Evolutionary conservation across 2,113 vertebrate species (phyloP).

Genomic region (Anoplopoma fimbria): DNA sequence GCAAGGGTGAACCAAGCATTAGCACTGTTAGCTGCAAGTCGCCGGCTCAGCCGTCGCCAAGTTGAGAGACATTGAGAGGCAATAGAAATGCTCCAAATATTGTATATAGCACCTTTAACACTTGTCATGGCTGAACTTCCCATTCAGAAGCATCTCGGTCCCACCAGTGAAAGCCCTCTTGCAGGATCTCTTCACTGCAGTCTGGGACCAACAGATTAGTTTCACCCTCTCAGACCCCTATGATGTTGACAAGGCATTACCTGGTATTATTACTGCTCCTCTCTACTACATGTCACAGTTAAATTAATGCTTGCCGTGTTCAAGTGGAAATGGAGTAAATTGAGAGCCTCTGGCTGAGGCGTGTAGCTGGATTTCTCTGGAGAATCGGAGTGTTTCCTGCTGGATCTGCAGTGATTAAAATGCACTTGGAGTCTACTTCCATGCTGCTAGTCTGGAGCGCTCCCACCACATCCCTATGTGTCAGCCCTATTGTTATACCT

Average conservation of each 20-base stretch:
- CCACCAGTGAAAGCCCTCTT: background rate
- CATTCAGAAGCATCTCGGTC: background rate
- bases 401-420: constrained; percentile 30
- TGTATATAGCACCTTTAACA: too few relatives aligned
- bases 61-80: too few relatives aligned
- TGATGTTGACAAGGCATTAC: background rate
- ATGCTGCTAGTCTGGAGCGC: background rate
- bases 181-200: background rate
- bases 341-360: constrained; percentile 7
- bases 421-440: background rate
- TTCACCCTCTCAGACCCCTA: background rate
- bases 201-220: constrained; percentile 1
- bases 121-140: background rate
- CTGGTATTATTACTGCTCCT: background rate
- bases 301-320: background rate
- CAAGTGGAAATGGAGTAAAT: constrained; percentile 18
- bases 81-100: too few relatives aligned
- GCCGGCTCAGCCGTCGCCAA: too few relatives aligned
- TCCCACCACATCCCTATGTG: too few relatives aligned
- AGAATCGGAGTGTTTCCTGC: constrained; percentile 14
- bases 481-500: constrained; percentile 7
- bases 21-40: too few relatives aligned
- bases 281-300: background rate
- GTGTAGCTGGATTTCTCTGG: constrained; percentile 14
- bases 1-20: too few relatives aligned